Evolutionary conservation across 2,888 invertebrate species (phyloP).

Genomic region (Tridacna gigas): DNA sequence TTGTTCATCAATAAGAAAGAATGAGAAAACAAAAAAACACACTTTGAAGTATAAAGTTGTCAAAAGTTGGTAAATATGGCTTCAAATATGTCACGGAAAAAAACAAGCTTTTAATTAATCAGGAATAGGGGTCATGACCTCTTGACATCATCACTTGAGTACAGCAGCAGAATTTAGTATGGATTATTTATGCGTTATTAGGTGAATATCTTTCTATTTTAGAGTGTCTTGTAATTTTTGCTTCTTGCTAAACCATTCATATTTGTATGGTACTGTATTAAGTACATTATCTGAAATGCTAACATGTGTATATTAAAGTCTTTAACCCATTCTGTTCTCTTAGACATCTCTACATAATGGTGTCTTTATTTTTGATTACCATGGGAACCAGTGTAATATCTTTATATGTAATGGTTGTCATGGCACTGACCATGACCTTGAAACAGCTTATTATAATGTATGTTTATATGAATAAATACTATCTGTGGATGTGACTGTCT

Average conservation of each 20-base stretch:
- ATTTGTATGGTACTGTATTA: not conserved
- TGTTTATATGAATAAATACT: slow-evolving; percentile 63
- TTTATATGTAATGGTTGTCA: slow-evolving; percentile 30
- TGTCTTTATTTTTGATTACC: slow-evolving; percentile 27
- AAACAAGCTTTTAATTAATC: too few species aligned
- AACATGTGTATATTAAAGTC: slow-evolving; percentile 52
- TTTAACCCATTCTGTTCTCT: slow-evolving; percentile 30
- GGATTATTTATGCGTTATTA: too few species aligned
- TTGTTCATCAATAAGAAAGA: too few species aligned
- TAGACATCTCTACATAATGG: slow-evolving; percentile 8
- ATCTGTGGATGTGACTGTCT: slow-evolving; percentile 65
- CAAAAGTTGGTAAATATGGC: too few species aligned
- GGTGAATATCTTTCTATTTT: too few species aligned
- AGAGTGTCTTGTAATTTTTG: too few species aligned
- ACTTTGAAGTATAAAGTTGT: too few species aligned
- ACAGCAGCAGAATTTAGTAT: too few species aligned
- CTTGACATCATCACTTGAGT: too few species aligned
- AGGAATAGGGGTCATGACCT: too few species aligned
- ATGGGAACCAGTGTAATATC: slow-evolving; percentile 18
- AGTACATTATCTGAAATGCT: slow-evolving; percentile 43
- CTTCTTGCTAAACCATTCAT: not conserved
- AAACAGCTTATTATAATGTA: slow-evolving; percentile 59
- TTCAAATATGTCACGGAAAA: too few species aligned
- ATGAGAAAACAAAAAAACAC: too few species aligned
- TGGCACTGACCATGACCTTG: slow-evolving; percentile 51